Evolutionary conservation across 2,797 vertebrate species (phyloP).

Genomic region (Scolopax rusticola): DNA sequence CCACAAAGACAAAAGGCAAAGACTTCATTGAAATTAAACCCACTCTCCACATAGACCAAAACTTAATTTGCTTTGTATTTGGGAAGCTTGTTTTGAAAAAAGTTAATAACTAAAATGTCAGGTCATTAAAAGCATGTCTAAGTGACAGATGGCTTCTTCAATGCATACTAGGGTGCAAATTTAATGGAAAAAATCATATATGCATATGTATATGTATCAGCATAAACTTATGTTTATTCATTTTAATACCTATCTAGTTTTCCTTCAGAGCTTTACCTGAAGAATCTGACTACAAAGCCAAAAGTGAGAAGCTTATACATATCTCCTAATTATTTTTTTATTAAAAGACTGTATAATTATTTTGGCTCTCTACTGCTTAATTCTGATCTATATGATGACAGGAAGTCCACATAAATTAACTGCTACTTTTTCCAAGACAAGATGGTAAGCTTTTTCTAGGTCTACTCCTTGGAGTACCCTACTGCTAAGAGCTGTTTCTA

Average conservation of each 20-base stretch:
- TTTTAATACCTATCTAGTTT: background rate
- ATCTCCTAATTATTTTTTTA: background rate
- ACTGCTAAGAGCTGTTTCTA: background rate
- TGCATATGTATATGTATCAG: background rate
- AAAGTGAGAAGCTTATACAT: background rate
- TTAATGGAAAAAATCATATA: background rate
- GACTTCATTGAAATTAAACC: fast-evolving
- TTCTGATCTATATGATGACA: background rate
- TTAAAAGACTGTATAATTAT: background rate
- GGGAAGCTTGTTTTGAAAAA: background rate
- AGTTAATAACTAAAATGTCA: background rate
- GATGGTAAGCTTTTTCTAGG: background rate
- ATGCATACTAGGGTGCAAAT: background rate
- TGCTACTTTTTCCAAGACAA: background rate
- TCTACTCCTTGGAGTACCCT: background rate
- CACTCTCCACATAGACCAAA: background rate
- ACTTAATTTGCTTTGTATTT: background rate
- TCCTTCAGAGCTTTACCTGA: background rate
- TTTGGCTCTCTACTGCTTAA: background rate
- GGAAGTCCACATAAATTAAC: background rate
- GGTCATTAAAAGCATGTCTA: background rate
- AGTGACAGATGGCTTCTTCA: background rate
- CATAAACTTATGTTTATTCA: background rate
- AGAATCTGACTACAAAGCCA: background rate
- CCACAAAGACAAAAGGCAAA: background rate